Evolutionary conservation across 1,140 invertebrate species (phyloP).

Genomic region (Brachionus rubens): DNA sequence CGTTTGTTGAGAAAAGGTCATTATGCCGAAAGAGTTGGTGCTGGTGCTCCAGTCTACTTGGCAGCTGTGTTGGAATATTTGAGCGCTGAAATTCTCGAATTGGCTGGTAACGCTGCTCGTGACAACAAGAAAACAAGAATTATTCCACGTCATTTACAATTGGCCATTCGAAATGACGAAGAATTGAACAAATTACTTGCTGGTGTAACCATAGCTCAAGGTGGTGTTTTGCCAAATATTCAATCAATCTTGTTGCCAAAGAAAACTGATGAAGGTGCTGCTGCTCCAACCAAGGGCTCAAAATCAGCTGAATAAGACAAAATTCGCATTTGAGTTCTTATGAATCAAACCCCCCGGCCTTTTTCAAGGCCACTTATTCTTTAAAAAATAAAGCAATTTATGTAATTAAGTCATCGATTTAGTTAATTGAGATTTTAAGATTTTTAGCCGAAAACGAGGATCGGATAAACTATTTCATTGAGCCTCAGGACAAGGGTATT

Average conservation of each 20-base stretch:
- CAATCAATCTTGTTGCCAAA: slow-evolving; percentile 49
- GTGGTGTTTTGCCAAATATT: slow-evolving; percentile 59
- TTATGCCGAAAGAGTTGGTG: slow-evolving; percentile 69
- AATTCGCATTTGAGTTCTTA: too few relatives aligned
- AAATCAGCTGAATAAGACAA: too few relatives aligned
- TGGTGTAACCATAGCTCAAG: slow-evolving; percentile 58
- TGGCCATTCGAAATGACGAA: slow-evolving; percentile 59
- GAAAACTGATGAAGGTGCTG: neutral
- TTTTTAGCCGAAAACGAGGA: too few relatives aligned
- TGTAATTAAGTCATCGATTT: too few relatives aligned
- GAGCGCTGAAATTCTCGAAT: slow-evolving; percentile 63
- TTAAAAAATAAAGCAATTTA: too few relatives aligned
- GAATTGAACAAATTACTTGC: slow-evolving; percentile 58
- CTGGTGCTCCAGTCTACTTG: slow-evolving; percentile 58
- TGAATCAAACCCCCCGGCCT: too few relatives aligned
- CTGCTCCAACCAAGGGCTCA: too few relatives aligned
- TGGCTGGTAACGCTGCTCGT: slow-evolving; percentile 73
- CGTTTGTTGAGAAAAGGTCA: slow-evolving; percentile 63
- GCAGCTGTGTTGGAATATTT: slow-evolving; percentile 58
- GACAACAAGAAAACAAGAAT: slow-evolving; percentile 63
- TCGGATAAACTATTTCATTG: too few relatives aligned
- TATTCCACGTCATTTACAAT: slow-evolving; percentile 55
- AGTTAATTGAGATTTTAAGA: too few relatives aligned
- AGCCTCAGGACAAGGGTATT: too few relatives aligned
- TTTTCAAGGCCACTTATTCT: too few relatives aligned